Base-by-base conservation (phyloP, 2,113 vertebrate genomes). In the Meles meles region DNA sequence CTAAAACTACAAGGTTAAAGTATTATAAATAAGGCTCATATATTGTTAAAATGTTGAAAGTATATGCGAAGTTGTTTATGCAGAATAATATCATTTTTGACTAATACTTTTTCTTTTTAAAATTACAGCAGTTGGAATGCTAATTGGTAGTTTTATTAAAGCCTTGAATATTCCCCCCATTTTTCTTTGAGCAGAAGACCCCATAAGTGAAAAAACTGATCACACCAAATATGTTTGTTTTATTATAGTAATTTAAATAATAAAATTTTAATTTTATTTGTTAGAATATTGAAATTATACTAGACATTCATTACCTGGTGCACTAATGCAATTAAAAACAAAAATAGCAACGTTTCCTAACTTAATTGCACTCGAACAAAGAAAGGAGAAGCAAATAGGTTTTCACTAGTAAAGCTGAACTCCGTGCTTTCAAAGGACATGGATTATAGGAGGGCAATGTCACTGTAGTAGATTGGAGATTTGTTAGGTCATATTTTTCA, bases 221-320 rank as follows among this genome's bases (percentile, higher is more conserved):
- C 42, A 67, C 4, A 82, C 72, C 13, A 93, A 85, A 74, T 88
- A 42, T 39, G 9, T 77, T 69, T 74, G 17, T 87, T 88, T 97
- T 91, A 80, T 27, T 82, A 20, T 90, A 90, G 13, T 82, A 79
- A 92, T 90, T 88, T n/a, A 90, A 95, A 77, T 92, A 55, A 92
- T 55, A 88, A 61, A 65, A 47, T 12, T 87, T 88, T 59, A 37
- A 37, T 81, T 67, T 92, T 72, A 79, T 90, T 95, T 87, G n/a
- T 96, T 85, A 76, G 39, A 79, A 44, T 89, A 87, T 94, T 96
- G 79, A 93, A 94, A 88, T 93, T 84, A 61, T 92, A 44, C 63
- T 85, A 93, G 3, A 74, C 8, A 95, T 87, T 37, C 39, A 94
- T 77, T 87, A 81, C 34, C 72, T 94, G 47, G 39, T 81, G 31